phyloP scores from a whole-genome alignment of 2,888 invertebrate genomes.

The Polydrusus tereticollis region DNA sequence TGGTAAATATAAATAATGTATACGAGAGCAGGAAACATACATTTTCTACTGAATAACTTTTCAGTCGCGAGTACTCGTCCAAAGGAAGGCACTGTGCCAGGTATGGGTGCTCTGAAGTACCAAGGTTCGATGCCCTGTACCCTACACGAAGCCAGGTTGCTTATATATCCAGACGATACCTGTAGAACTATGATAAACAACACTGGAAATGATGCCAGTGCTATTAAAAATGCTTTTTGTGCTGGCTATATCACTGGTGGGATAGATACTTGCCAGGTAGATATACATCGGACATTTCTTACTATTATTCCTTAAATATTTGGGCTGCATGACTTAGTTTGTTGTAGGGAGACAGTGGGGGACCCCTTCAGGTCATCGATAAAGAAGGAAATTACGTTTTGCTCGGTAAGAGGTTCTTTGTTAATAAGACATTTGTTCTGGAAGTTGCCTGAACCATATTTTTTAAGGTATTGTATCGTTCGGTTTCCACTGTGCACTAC shows the following conservation, averaged over 20 bases:
- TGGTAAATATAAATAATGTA: constrained; percentile 52
- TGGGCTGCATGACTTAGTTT: too few species aligned
- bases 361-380: constrained; percentile 73
- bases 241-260: constrained; percentile 71
- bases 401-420: constrained; percentile 70
- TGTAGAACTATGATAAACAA: constrained; percentile 61
- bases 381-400: constrained; percentile 71
- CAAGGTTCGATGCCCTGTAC: constrained; percentile 62
- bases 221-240: constrained; percentile 67
- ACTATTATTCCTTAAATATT: neutral
- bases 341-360: constrained; percentile 81
- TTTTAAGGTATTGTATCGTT: constrained; percentile 74
- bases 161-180: constrained; percentile 59
- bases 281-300: neutral
- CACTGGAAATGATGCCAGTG: constrained; percentile 57
- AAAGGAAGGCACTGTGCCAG: constrained; percentile 61
- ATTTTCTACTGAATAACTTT: neutral
- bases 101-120: constrained; percentile 61
- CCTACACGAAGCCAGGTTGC: constrained; percentile 62
- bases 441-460: neutral
- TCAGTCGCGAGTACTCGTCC: constrained; percentile 45
- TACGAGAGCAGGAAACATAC: neutral
- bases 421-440: neutral
- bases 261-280: constrained; percentile 77
- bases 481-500: constrained; percentile 76